A percentile compares a stretch with the other conserved stretches of the same genome.
phyloP scores from a whole-genome alignment of 2,797 vertebrate genomes.

The Parauchenoglanis ngamensis region DNA sequence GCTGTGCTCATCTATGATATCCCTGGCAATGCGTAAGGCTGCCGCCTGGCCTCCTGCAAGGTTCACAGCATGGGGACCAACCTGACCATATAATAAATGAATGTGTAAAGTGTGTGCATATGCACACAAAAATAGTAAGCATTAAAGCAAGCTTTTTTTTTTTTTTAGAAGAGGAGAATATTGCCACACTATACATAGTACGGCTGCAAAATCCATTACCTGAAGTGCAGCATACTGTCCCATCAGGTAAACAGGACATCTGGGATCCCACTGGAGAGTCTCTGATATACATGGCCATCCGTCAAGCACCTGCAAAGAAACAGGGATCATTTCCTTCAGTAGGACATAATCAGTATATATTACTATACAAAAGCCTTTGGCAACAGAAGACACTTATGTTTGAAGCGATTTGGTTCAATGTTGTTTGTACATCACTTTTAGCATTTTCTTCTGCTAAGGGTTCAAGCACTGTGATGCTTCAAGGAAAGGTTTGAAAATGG shows the following conservation, averaged over 20 bases:
- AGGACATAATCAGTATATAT: neutral
- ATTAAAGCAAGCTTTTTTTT: neutral
- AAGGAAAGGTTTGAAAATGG: neutral
- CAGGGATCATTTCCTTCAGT: neutral
- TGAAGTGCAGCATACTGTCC: slow-evolving; percentile 79
- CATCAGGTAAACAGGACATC: slow-evolving; percentile 78
- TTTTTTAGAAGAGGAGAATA: neutral
- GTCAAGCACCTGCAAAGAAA: slow-evolving; percentile 70
- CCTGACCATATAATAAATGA: slow-evolving; percentile 56
- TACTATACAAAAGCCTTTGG: neutral
- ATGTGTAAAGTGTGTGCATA: neutral
- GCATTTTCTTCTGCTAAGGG: neutral
- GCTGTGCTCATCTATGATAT: slow-evolving; percentile 59
- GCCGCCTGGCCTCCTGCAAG: slow-evolving; percentile 80
- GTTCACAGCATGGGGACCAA: slow-evolving; percentile 81
- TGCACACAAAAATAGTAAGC: neutral
- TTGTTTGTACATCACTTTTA: neutral
- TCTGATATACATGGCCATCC: slow-evolving; percentile 77
- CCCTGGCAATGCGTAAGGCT: slow-evolving; percentile 72
- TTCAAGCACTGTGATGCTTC: neutral
- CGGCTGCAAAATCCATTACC: slow-evolving; percentile 54
- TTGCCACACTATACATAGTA: neutral
- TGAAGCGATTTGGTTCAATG: neutral
- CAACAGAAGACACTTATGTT: neutral
- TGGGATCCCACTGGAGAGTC: slow-evolving; percentile 71